Conservation (phyloP, 2,888 invertebrate genomes). For the Amphipyra berbera region DNA sequence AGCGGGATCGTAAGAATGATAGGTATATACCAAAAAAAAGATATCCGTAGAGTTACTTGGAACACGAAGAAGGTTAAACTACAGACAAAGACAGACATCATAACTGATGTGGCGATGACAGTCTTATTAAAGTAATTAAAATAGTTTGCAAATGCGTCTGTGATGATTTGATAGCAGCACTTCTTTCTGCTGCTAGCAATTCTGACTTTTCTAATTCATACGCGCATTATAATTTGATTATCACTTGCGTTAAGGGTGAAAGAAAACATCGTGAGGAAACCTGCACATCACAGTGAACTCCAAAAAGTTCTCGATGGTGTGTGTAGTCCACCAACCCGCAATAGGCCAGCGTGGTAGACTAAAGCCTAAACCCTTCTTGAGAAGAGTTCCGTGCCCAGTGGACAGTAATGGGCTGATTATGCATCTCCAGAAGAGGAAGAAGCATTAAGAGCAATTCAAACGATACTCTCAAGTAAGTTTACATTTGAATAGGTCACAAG, state of each 20-base stretch:
- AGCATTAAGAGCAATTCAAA: neutral
- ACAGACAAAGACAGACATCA: conserved; percentile 8
- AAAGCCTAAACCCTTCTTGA: too few relatives aligned
- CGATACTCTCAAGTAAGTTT: conserved; percentile 6
- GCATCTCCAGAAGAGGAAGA: neutral
- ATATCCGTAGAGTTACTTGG: conserved; percentile 1
- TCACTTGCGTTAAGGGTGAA: too few relatives aligned
- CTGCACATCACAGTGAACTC: too few relatives aligned
- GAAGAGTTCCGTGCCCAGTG: too few relatives aligned
- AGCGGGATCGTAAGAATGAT: conserved; percentile 15
- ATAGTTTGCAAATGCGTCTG: neutral
- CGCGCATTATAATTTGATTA: too few relatives aligned
- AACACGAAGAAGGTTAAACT: conserved; percentile 5
- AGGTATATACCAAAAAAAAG: neutral
- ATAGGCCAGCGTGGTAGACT: too few relatives aligned
- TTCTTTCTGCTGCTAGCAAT: too few relatives aligned
- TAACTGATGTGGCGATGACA: conserved; percentile 3
- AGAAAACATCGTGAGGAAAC: too few relatives aligned
- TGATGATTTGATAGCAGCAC: neutral
- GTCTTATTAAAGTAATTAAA: conserved; percentile 12
- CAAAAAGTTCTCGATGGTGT: too few relatives aligned
- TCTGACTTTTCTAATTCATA: too few relatives aligned
- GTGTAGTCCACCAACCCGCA: too few relatives aligned
- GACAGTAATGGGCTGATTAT: neutral
- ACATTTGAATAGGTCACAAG: conserved; percentile 23